Evolutionary conservation across 2,888 invertebrate genomes (phyloP).

Genomic region (Eueremaeus valkanovi): DNA sequence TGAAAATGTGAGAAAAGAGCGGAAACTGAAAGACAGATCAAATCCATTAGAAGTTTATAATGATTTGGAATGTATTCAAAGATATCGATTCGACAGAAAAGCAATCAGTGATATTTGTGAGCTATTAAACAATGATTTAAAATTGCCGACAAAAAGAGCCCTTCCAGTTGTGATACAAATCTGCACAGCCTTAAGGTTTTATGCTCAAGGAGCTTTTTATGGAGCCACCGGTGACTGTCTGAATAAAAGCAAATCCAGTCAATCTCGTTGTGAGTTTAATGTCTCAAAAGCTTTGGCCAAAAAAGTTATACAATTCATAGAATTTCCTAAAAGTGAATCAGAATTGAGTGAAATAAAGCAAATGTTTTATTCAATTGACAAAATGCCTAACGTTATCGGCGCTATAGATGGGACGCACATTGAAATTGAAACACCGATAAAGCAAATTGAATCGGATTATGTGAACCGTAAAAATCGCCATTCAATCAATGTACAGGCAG

Average conservation of each 20-base stretch:
- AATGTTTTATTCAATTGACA: not conserved
- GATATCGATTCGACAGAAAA: not conserved
- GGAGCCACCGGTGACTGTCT: not conserved
- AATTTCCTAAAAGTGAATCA: not conserved
- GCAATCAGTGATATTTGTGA: not conserved
- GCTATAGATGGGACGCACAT: constrained; percentile 41
- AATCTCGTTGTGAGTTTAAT: not conserved
- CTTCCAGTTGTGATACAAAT: not conserved
- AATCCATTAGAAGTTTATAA: not conserved
- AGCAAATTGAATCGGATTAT: constrained; percentile 36
- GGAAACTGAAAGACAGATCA: not conserved
- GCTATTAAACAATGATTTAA: not conserved
- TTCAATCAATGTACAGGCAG: constrained; percentile 43
- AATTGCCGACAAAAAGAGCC: not conserved
- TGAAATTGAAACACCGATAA: constrained; percentile 23
- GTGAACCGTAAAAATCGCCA: constrained; percentile 42
- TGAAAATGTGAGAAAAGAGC: too few species aligned
- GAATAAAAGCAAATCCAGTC: not conserved
- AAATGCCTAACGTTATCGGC: not conserved
- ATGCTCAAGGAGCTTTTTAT: not conserved
- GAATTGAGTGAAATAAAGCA: not conserved
- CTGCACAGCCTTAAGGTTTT: not conserved
- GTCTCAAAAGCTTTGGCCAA: not conserved
- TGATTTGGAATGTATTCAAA: not conserved
- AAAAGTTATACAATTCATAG: not conserved